Percentiles rank a stretch among this genome's conserved stretches.
phyloP scores from a whole-genome alignment of 2,888 invertebrate genomes.

The Danaus chrysippus region DNA sequence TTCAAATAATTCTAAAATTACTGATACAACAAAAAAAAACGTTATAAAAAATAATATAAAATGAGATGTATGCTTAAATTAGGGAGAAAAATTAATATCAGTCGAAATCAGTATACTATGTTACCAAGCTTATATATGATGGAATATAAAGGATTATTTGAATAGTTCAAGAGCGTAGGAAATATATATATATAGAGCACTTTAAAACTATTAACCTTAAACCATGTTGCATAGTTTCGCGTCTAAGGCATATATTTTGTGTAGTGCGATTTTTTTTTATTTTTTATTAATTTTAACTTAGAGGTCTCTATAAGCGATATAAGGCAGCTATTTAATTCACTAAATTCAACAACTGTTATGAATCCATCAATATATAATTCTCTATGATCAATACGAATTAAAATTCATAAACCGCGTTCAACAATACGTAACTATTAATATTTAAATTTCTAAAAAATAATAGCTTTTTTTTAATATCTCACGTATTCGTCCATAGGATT shows the following conservation, averaged over 20 bases:
- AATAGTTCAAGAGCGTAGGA: too few relatives aligned
- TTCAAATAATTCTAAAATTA: too few relatives aligned
- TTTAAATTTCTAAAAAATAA: constrained; percentile 4
- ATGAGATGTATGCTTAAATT: too few relatives aligned
- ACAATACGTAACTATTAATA: constrained; percentile 3
- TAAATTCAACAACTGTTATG: constrained; percentile 1
- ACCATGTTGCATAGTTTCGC: not conserved
- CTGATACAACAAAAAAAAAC: too few relatives aligned
- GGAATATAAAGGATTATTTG: not conserved
- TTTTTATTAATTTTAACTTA: constrained; percentile 1
- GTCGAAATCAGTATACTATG: not conserved
- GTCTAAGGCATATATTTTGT: constrained; percentile 4
- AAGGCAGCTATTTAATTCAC: constrained; percentile 4
- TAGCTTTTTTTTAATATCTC: constrained; percentile 2
- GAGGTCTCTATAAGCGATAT: not conserved
- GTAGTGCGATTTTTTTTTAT: not conserved
- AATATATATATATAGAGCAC: too few relatives aligned
- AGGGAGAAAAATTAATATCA: not conserved
- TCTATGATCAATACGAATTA: constrained; percentile 3
- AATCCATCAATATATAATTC: not conserved
- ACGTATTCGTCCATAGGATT: not conserved
- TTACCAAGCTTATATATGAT: not conserved
- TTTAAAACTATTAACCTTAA: too few relatives aligned
- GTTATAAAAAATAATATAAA: too few relatives aligned
- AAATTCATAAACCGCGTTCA: not conserved